Percentiles rank a stretch among this genome's conserved stretches.
These are phyloP conservation scores for Kuschelorhynchus macadamiae DNA, from an alignment of 2,888 invertebrate genomes.

Conservation along the genomic window DNA sequence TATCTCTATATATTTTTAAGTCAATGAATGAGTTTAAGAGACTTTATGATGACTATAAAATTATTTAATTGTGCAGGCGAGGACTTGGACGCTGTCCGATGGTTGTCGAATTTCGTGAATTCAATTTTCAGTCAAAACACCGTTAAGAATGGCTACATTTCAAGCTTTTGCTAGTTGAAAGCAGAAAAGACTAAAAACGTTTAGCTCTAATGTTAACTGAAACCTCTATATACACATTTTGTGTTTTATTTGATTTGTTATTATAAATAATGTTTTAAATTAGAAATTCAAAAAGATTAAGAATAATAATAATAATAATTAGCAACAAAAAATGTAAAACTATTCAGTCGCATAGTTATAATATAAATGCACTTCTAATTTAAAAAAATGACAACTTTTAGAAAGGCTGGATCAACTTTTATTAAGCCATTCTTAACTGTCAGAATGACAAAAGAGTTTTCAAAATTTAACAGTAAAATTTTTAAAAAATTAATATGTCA, in stretches of 20 bases:
- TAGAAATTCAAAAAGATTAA: no score
- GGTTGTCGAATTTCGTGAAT: slow-evolving; percentile 29
- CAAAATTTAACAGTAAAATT: slow-evolving; percentile 30
- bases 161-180: not conserved
- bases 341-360: no score
- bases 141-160: slow-evolving; percentile 10
- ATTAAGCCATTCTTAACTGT: slow-evolving; percentile 24
- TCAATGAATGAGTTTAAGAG: slow-evolving; percentile 40
- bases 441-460: slow-evolving; percentile 10
- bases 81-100: slow-evolving; percentile 15
- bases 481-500: slow-evolving; percentile 53
- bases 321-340: no score
- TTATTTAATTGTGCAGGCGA: slow-evolving; percentile 35
- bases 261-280: no score
- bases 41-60: slow-evolving; percentile 43
- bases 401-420: not conserved
- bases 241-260: no score
- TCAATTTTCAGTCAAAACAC: slow-evolving; percentile 9
- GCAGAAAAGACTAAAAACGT: no score
- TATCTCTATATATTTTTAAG: slow-evolving; percentile 64
- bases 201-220: no score
- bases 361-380: not conserved
- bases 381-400: not conserved
- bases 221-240: no score
- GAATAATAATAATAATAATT: no score